Conservation (phyloP, 2,113 vertebrate genomes). For the Camelus bactrianus region DNA sequence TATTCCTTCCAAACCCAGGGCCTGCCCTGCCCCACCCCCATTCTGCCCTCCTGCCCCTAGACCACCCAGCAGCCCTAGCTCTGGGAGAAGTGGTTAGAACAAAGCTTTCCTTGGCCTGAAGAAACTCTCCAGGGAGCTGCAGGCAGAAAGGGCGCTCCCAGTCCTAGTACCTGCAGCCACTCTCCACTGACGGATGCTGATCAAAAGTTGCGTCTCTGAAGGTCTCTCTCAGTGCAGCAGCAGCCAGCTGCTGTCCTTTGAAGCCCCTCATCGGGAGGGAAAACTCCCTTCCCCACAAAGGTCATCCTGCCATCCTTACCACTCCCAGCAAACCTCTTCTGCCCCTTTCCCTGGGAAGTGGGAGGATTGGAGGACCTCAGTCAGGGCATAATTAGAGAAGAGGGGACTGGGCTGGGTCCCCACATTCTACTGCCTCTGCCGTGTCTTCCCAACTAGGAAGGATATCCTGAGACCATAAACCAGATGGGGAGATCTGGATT, state of each 20-base stretch:
- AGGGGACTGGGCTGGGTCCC: background rate
- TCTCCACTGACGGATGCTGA: background rate
- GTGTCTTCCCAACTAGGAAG: background rate
- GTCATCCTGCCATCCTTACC: background rate
- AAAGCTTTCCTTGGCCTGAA: conserved; percentile 69
- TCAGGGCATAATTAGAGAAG: conserved; percentile 18
- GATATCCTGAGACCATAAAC: background rate
- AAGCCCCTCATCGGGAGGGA: background rate
- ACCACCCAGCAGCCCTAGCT: conserved; percentile 88
- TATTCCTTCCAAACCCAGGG: background rate
- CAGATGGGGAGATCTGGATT: background rate
- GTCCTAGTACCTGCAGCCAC: background rate
- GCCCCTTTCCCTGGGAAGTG: background rate
- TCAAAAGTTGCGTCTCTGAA: background rate
- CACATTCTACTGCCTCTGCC: background rate
- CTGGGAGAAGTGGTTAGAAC: conserved; percentile 83
- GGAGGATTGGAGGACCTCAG: background rate
- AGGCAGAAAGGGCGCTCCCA: background rate
- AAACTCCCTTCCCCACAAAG: background rate
- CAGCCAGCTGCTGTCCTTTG: background rate
- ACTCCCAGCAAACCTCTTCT: background rate
- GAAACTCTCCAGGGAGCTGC: conserved; percentile 20
- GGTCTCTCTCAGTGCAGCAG: background rate
- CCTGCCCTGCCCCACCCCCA: conserved; percentile 75
- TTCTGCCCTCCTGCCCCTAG: conserved; percentile 84